Evolutionary conservation across 2,888 invertebrate species (phyloP).

Genomic region (Troides oblongomaculatus): DNA sequence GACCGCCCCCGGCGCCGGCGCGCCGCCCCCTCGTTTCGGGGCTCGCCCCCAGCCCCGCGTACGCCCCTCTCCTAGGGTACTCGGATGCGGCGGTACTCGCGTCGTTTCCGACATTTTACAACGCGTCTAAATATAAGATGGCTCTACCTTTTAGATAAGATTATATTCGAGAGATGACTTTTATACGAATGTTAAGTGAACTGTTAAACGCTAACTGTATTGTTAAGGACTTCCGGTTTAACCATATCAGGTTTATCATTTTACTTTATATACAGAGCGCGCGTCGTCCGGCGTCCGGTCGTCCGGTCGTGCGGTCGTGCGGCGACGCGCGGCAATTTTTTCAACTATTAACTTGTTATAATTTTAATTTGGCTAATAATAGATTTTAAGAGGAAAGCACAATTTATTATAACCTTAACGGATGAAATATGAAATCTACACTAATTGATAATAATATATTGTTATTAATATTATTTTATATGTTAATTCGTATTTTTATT

Average conservation of each 20-base stretch:
- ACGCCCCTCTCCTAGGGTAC: slow-evolving; percentile 51
- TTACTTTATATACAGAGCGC: slow-evolving; percentile 38
- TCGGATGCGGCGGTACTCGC: slow-evolving; percentile 59
- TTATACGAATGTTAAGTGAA: slow-evolving; percentile 79
- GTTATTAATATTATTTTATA: slow-evolving; percentile 76
- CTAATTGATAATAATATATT: slow-evolving; percentile 70
- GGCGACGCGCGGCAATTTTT: slow-evolving; percentile 46
- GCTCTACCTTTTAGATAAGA: slow-evolving; percentile 78
- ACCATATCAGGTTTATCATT: slow-evolving; percentile 65
- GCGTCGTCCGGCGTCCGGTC: slow-evolving; percentile 30
- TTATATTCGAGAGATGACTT: slow-evolving; percentile 78
- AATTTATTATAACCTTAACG: slow-evolving; percentile 68
- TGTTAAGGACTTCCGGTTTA: slow-evolving; percentile 73
- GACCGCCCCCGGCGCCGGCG: background rate
- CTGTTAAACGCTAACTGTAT: slow-evolving; percentile 76
- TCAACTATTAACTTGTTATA: slow-evolving; percentile 44
- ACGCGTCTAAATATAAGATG: slow-evolving; percentile 65
- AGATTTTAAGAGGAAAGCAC: slow-evolving; percentile 73
- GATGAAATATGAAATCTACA: slow-evolving; percentile 56
- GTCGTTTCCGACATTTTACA: slow-evolving; percentile 62
- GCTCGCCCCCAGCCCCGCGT: slow-evolving; percentile 61
- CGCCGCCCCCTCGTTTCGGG: slow-evolving; percentile 32
- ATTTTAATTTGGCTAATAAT: slow-evolving; percentile 69
- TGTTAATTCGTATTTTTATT: slow-evolving; percentile 54
- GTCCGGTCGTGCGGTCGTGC: slow-evolving; percentile 31